phyloP scores from a whole-genome alignment of 2,797 vertebrate genomes.

The Hoplostethus mediterraneus region DNA sequence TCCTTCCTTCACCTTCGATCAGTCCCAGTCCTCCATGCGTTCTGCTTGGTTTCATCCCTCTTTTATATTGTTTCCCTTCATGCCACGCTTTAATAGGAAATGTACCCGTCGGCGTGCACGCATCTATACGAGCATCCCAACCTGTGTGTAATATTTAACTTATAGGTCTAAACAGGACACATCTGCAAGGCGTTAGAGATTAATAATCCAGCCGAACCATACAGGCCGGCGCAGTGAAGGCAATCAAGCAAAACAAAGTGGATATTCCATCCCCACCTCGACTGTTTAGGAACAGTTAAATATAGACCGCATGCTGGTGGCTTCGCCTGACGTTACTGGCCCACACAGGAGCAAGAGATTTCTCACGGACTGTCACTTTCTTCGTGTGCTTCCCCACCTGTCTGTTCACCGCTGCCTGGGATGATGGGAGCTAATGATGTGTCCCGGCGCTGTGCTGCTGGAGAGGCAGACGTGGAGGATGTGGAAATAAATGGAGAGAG shows the following conservation, averaged over 20 bases:
- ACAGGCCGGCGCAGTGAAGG: constrained; percentile 3
- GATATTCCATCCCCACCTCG: constrained; percentile 17
- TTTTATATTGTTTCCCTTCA: constrained; percentile 21
- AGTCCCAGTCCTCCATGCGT: constrained; percentile 9
- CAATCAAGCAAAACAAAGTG: constrained; percentile 40
- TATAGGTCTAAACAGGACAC: constrained; percentile 40
- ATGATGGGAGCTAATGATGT: constrained; percentile 74
- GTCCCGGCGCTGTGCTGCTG: constrained; percentile 24
- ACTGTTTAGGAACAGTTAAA: constrained; percentile 43
- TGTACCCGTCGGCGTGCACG: not conserved
- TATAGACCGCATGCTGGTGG: constrained; percentile 14
- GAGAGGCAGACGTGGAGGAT: constrained; percentile 40
- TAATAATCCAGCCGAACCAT: constrained; percentile 40
- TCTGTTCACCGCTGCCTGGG: constrained; percentile 22
- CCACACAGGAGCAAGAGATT: constrained; percentile 20
- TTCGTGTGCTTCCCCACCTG: constrained; percentile 15
- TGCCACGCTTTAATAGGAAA: not conserved
- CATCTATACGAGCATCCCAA: constrained; percentile 3
- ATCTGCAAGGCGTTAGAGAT: constrained; percentile 60
- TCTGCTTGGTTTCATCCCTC: constrained; percentile 32
- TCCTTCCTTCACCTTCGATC: constrained; percentile 37
- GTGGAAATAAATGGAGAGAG: constrained; percentile 14
- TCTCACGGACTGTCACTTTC: constrained; percentile 49
- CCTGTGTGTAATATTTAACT: constrained; percentile 8
- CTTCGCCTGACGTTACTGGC: constrained; percentile 9